Conservation (phyloP, 2,797 vertebrate species). For the Arrhamphus sclerolepis region DNA sequence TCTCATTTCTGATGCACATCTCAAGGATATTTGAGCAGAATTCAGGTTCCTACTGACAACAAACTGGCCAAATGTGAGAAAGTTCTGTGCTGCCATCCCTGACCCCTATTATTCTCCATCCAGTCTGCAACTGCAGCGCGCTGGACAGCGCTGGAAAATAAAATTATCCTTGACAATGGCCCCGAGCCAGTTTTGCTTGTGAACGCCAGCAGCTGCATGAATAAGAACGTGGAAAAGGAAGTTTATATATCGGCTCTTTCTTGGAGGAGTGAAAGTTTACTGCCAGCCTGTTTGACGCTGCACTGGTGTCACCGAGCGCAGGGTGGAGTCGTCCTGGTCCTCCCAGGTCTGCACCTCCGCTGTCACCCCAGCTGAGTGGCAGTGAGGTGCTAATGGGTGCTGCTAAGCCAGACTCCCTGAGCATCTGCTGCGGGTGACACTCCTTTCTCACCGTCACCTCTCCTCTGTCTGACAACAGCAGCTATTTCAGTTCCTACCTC, state of each 20-base stretch:
- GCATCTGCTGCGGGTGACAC: constrained; percentile 83
- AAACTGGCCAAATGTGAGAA: constrained; percentile 69
- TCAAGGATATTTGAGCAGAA: not conserved
- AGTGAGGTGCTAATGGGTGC: constrained; percentile 84
- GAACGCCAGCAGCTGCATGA: constrained; percentile 49
- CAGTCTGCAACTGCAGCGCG: constrained; percentile 50
- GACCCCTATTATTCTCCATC: constrained; percentile 67
- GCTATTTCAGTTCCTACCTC: constrained; percentile 68
- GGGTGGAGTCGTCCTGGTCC: constrained; percentile 50
- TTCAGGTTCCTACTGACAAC: constrained; percentile 50
- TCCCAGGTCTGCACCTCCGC: constrained; percentile 71
- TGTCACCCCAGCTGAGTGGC: constrained; percentile 77
- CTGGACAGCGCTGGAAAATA: constrained; percentile 34
- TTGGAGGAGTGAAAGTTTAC: constrained; percentile 61
- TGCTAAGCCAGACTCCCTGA: constrained; percentile 73
- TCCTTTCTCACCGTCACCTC: constrained; percentile 70
- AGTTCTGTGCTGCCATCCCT: constrained; percentile 61
- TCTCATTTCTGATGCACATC: too few relatives aligned
- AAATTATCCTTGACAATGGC: constrained; percentile 66
- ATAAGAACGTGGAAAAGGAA: constrained; percentile 22
- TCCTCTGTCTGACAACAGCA: constrained; percentile 67
- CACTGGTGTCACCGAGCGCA: constrained; percentile 52
- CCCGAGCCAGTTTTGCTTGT: constrained; percentile 55
- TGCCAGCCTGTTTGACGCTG: constrained; percentile 37
- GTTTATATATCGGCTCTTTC: constrained; percentile 35